These are phyloP conservation scores for Hololepta plana DNA, from an alignment of 2,888 invertebrate species.

Conservation along the genomic window DNA sequence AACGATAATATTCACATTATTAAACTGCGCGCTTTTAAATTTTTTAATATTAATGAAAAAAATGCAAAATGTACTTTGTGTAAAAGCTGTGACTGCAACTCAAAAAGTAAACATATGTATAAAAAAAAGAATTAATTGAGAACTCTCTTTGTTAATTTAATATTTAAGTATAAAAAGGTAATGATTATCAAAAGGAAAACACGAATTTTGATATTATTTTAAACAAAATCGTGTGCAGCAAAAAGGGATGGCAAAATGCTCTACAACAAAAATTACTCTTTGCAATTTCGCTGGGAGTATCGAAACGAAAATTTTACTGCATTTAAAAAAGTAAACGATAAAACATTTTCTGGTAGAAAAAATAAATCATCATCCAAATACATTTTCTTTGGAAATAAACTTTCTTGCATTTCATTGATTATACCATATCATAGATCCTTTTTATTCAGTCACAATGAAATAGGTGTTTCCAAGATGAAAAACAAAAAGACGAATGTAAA, in stretches of 20 bases:
- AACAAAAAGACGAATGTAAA: no score
- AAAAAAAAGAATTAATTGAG: constrained; percentile 6
- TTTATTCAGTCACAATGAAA: no score
- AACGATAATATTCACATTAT: constrained; percentile 13
- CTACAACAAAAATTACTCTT: constrained; percentile 18
- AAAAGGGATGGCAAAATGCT: constrained; percentile 25
- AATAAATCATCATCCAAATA: no score
- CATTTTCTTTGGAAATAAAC: no score
- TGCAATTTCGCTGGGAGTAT: constrained; percentile 16
- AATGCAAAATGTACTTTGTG: no score
- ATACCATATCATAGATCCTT: no score
- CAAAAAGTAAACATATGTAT: constrained; percentile 7
- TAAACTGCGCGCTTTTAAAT: no score
- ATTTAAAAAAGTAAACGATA: no score
- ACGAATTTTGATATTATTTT: constrained; percentile 13
- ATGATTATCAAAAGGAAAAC: no score
- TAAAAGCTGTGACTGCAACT: constrained; percentile 30
- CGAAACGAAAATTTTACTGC: constrained; percentile 22
- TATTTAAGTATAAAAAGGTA: constrained; percentile 7
- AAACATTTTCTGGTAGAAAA: constrained; percentile 19
- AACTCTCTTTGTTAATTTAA: constrained; percentile 5
- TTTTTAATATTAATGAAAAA: no score
- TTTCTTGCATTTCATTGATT: no score
- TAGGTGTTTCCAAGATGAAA: no score
- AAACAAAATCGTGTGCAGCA: constrained; percentile 12